Base-by-base conservation (phyloP, 2,888 invertebrate species). In the Orgyia antiqua region DNA sequence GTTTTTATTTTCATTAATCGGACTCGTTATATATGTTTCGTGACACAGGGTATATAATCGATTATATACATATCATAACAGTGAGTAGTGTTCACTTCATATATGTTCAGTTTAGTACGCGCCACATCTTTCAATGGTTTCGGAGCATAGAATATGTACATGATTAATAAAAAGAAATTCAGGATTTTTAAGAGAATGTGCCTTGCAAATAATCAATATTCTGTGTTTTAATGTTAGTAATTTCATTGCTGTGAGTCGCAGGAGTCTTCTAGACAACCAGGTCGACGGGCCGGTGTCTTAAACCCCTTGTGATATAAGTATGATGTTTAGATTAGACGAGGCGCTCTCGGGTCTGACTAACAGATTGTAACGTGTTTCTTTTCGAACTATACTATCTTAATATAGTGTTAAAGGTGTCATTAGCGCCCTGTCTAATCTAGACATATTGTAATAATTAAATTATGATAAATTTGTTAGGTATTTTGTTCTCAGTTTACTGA, bases 161-260 rank as follows among this genome's bases (percentile, higher is more conserved):
- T 78, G 72, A 67, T 42, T 44, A 46, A 24, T 13, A 42, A 74
- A 76, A 75, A 68, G 66, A 71, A 82, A 76, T 68, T 77, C 84
- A 80, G 84, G 80, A 84, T 86, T 84, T 79, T 79, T 74, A 86
- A 82, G 70, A 83, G 78, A 83, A 83, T 86, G 84, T 86, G 84
- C 84, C 84, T 86, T 86, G 84, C 84, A 84, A 84, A 76, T 82
- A 78, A 68, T 78, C 83, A 80, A 77, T 84, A 83, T 83, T 84
- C 84, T 83, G 84, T 83, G 84, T 86, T 83, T 51, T 83, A 83
- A 83, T 84, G 59, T 79, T 82, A 84, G 76, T 76, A 67, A 71
- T 64, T 69, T 67, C 62, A 65, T 62, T 58, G 63, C 68, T 72
- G 75, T 69, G 64, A 58, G 61, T 64, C 58, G 70, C 69, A 68